A percentile compares a stretch with the other conserved stretches of the same genome.
Evolutionary conservation across 2,888 invertebrate species (phyloP).

Genomic region (Gerris lacustris): DNA sequence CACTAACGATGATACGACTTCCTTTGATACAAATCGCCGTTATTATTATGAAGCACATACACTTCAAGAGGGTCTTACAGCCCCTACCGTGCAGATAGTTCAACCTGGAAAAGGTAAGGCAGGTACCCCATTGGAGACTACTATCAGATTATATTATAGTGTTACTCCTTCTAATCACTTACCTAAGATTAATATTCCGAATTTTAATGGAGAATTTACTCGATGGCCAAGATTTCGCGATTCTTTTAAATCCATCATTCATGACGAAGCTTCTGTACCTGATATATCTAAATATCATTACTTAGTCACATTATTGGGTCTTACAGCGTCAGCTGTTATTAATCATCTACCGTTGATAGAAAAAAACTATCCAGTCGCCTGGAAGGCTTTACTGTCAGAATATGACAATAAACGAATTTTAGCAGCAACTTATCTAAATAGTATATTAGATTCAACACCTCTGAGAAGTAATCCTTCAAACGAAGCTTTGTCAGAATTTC

Average conservation of each 20-base stretch:
- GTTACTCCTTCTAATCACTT: no score
- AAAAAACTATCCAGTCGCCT: conserved; percentile 7
- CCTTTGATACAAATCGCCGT: no score
- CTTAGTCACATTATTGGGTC: neutral
- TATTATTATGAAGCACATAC: no score
- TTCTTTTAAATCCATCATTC: conserved; percentile 4
- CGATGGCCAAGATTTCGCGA: conserved; percentile 11
- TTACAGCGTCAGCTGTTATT: conserved; percentile 7
- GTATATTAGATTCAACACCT: conserved; percentile 9
- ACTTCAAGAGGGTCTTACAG: no score
- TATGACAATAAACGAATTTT: conserved; percentile 13
- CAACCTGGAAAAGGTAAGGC: no score
- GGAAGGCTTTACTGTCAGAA: conserved; percentile 1
- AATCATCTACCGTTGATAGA: conserved; percentile 5
- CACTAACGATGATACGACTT: no score
- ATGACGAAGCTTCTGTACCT: conserved; percentile 3
- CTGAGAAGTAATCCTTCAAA: neutral
- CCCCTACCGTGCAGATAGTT: no score
- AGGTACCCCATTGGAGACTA: no score
- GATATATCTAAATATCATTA: conserved; percentile 1
- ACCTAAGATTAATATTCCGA: no score
- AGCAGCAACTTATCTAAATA: conserved; percentile 9
- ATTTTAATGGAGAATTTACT: conserved; percentile 7
- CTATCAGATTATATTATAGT: no score
- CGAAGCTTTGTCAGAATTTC: neutral